These are phyloP conservation scores for Chouioia cunea DNA, from an alignment of 2,888 invertebrate species.

Conservation along the genomic window DNA sequence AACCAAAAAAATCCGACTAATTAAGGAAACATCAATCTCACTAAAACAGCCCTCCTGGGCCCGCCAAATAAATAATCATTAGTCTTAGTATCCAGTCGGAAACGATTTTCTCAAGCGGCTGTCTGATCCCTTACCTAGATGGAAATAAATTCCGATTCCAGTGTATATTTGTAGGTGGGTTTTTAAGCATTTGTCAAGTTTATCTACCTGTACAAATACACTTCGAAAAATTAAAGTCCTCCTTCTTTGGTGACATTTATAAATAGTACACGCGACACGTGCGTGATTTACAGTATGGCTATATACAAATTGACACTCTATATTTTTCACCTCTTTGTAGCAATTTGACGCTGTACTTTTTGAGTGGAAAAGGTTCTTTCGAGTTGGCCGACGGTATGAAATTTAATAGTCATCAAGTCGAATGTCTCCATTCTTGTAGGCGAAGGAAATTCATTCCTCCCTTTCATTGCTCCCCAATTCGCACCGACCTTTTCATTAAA, in stretches of 20 bases:
- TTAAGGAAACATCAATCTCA: slow-evolving; percentile 37
- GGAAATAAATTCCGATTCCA: slow-evolving; percentile 41
- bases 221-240: neutral
- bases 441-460: slow-evolving; percentile 7
- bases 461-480: neutral
- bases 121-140: neutral
- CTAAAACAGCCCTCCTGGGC: slow-evolving; percentile 17
- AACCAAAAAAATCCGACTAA: slow-evolving; percentile 14
- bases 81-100: slow-evolving; percentile 24
- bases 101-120: slow-evolving; percentile 11
- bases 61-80: slow-evolving; percentile 45
- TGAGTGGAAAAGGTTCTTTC: too few relatives aligned
- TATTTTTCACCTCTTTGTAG: too few relatives aligned
- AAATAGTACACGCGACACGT: too few relatives aligned
- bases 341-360: too few relatives aligned
- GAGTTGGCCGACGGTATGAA: too few relatives aligned
- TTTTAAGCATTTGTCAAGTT: too few relatives aligned
- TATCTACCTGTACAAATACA: too few relatives aligned
- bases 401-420: too few relatives aligned
- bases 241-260: neutral
- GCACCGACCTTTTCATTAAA: slow-evolving; percentile 17
- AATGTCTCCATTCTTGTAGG: slow-evolving; percentile 10
- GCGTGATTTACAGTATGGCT: too few relatives aligned
- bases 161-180: neutral
- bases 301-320: too few relatives aligned